These are phyloP conservation scores for Temnopleurus reevesii DNA, from an alignment of 53 echinoderm and acorn worm species.

Conservation along the genomic window DNA sequence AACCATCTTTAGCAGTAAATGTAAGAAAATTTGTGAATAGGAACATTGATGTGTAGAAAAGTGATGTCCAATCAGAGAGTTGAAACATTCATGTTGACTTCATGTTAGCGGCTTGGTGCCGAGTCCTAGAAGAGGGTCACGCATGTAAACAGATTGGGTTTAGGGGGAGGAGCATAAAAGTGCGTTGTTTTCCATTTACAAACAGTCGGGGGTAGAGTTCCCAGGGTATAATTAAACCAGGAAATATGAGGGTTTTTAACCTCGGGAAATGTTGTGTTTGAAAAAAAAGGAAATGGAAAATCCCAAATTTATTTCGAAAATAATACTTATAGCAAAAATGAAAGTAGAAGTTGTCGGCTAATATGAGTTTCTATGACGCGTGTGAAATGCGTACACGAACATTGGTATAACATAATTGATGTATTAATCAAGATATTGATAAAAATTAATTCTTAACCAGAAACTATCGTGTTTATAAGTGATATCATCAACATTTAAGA, in stretches of 20 bases:
- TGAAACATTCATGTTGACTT: neutral
- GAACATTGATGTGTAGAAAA: neutral
- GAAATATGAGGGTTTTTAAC: conserved; percentile 3
- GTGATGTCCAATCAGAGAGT: neutral
- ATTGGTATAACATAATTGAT: neutral
- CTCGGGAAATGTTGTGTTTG: neutral
- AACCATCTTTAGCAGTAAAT: neutral
- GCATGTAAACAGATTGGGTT: neutral
- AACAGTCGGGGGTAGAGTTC: neutral
- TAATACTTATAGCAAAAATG: neutral
- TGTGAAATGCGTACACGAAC: too few relatives aligned
- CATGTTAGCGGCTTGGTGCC: neutral
- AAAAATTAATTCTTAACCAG: neutral
- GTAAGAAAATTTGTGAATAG: neutral
- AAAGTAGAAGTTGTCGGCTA: neutral
- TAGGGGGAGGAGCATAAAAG: conserved; percentile 14
- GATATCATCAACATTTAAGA: neutral
- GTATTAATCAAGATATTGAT: neutral
- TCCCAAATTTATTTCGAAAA: neutral
- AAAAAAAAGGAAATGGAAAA: neutral
- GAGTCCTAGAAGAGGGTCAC: neutral
- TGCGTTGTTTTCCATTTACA: neutral
- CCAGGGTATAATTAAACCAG: conserved; percentile 27
- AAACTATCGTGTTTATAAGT: neutral
- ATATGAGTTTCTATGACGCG: neutral